Base-by-base conservation (phyloP, 2,888 invertebrate genomes). In the Scaeva pyrastri region DNA sequence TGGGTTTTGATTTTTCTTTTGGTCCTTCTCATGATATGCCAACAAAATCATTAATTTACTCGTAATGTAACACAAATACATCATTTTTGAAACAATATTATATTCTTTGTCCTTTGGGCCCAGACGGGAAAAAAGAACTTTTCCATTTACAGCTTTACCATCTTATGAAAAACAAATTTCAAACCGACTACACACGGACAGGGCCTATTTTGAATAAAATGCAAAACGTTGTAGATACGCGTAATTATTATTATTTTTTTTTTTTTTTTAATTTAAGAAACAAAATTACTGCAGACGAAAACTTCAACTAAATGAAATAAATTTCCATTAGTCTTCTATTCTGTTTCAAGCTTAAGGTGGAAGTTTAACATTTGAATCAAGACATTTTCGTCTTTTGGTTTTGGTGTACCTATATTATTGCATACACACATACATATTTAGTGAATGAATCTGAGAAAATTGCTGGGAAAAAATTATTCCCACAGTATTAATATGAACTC, bases 261-360 rank as follows among this genome's bases (percentile, higher is more conserved):
- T 2, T 52, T n/a, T 26, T 26, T 1, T 14, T 1, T 14, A 4
- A 7, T 16, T n/a, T n/a, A 10, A 14, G 43, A 14, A 5, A 43
- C 12, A 43, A 43, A 43, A 43, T 14, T 26, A 55, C 26, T 31
- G n/a, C 31, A 55, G 10, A 55, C 10, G 10, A 26, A 55, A 55
- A 26, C n/a, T 26, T 55, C 26, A 26, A n/a, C n/a, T 26, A n/a
- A n/a, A 55, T 26, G 55, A 55, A 55, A 55, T 55, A 26, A 55
- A 55, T 55, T n/a, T 26, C 10, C 55, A 26, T 55, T 23, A 31
- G 2, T 55, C 26, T 7, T n/a, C 3, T 55, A 26, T 55, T 55
- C n/a, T 55, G 1, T 0, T 31, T 10, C 3, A 12, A 11, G 10
- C 1, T 55, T 26, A 2, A 55, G 55, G 55, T 55, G 26, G 26